Percentiles rank a stretch among this genome's conserved stretches.
Evolutionary conservation across 2,113 vertebrate genomes (phyloP).

Genomic region (Albula glossodonta): DNA sequence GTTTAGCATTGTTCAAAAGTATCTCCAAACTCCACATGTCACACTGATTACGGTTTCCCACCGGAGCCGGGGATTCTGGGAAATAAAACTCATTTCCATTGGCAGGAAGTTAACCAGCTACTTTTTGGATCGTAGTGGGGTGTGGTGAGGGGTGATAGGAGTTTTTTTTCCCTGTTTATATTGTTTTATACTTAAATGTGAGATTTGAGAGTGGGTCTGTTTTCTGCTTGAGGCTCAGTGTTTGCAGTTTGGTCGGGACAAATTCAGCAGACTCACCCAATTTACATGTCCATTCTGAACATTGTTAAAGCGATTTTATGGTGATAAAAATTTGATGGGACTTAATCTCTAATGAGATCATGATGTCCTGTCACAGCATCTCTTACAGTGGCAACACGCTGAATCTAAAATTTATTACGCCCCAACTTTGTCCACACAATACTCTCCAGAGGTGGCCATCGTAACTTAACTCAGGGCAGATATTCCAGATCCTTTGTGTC

Average conservation of each 20-base stretch:
- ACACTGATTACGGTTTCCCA: background rate
- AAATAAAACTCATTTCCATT: background rate
- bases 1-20: background rate
- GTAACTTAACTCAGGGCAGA: too few species aligned
- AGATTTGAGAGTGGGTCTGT: background rate
- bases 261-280: too few species aligned
- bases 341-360: background rate
- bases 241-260: too few species aligned
- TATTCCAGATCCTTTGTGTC: too few species aligned
- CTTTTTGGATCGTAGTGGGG: background rate
- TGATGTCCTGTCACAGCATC: background rate
- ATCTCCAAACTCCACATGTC: background rate
- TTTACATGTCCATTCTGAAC: background rate
- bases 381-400: background rate
- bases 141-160: too few species aligned
- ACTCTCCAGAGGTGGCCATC: too few species aligned
- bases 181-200: background rate
- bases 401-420: too few species aligned
- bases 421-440: too few species aligned
- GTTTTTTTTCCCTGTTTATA: background rate
- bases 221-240: too few species aligned
- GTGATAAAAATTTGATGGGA: background rate
- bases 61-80: constrained; percentile 13
- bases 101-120: background rate
- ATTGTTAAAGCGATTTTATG: background rate